Percentiles rank a stretch among this genome's conserved stretches.
These are phyloP conservation scores for Vesta saturnalis DNA, from an alignment of 2,888 invertebrate species.

Conservation along the genomic window DNA sequence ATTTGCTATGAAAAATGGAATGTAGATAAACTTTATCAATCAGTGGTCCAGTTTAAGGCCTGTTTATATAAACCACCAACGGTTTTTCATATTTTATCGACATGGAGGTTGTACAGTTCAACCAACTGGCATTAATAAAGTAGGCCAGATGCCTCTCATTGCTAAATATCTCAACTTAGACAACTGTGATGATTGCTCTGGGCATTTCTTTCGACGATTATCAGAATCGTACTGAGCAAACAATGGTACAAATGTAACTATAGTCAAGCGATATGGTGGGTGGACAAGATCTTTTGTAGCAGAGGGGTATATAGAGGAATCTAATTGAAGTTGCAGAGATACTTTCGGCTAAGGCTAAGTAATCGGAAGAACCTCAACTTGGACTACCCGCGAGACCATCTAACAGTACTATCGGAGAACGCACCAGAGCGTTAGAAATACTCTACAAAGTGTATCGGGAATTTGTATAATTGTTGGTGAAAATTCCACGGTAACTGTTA, in stretches of 20 bases:
- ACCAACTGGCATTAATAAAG: constrained; percentile 35
- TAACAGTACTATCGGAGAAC: too few species aligned
- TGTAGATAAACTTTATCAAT: background rate
- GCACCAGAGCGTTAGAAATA: too few species aligned
- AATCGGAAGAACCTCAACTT: too few species aligned
- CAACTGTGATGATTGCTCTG: constrained; percentile 30
- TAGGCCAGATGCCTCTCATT: constrained; percentile 33
- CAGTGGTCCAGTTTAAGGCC: background rate
- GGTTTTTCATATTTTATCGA: constrained; percentile 35
- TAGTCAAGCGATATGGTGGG: constrained; percentile 10
- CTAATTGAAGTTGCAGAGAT: background rate
- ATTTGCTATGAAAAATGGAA: background rate
- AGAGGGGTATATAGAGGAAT: constrained; percentile 11
- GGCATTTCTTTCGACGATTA: constrained; percentile 24
- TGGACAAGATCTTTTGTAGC: constrained; percentile 8
- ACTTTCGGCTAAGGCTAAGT: too few species aligned
- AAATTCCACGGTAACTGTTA: too few species aligned
- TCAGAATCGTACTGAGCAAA: background rate
- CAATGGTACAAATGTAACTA: constrained; percentile 1
- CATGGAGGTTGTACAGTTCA: constrained; percentile 33
- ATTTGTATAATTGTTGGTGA: too few species aligned
- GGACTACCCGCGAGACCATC: too few species aligned
- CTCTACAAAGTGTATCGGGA: too few species aligned
- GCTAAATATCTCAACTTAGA: constrained; percentile 34
- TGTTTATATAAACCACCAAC: background rate